Percentiles rank a stretch among this genome's conserved stretches.
Evolutionary conservation across 1,140 invertebrate genomes (phyloP).

Genomic region (Teleopsis dalmanni): DNA sequence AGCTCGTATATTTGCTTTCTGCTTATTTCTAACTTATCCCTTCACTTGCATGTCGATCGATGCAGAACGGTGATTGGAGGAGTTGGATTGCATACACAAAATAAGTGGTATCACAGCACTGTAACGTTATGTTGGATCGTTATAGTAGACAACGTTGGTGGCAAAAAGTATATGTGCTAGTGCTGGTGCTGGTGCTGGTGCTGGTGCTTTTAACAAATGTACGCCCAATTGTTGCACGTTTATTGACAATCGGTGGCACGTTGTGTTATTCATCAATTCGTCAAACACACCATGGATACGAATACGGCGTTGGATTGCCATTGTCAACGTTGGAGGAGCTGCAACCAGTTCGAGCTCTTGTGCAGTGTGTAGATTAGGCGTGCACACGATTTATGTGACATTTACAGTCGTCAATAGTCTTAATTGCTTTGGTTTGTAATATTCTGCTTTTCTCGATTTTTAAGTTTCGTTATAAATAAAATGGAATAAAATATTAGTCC

Average conservation of each 20-base stretch:
- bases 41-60: not conserved
- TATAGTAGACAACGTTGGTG: constrained; percentile 28
- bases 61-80: not conserved
- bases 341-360: too few species aligned
- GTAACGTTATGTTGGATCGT: not conserved
- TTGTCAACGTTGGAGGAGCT: too few species aligned
- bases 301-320: too few species aligned
- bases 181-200: not conserved
- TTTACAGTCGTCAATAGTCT: too few species aligned
- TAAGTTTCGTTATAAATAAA: too few species aligned
- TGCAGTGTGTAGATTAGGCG: too few species aligned
- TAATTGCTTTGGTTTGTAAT: too few species aligned
- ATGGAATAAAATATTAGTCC: too few species aligned
- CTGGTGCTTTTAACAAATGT: constrained; percentile 22
- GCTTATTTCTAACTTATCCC: not conserved
- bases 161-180: constrained; percentile 17
- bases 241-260: constrained; percentile 34
- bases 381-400: too few species aligned
- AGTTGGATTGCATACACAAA: not conserved
- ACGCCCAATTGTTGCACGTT: constrained; percentile 44
- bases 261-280: constrained; percentile 43
- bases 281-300: constrained; percentile 20
- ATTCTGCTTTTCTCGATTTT: too few species aligned
- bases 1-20: not conserved
- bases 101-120: not conserved